Evolutionary conservation across 2,888 invertebrate genomes (phyloP).

Genomic region (Barypeithes pellucidus): DNA sequence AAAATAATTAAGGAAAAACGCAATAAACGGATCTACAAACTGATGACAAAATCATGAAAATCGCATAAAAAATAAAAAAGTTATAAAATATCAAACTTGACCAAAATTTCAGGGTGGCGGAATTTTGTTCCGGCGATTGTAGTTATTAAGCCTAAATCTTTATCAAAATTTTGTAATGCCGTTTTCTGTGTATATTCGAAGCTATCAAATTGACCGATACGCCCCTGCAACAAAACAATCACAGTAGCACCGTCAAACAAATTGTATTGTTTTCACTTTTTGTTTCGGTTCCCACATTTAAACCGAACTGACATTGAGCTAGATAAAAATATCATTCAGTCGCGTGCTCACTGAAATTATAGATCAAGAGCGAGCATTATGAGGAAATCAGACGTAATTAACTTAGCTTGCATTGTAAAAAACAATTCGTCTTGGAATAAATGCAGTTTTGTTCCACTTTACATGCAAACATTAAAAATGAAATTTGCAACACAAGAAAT

Average conservation of each 20-base stretch:
- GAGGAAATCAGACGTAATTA: conserved; percentile 37
- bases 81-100: too few relatives aligned
- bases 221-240: conserved; percentile 21
- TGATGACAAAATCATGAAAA: too few relatives aligned
- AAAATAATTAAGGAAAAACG: too few relatives aligned
- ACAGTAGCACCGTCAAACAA: conserved; percentile 52
- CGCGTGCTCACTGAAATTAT: conserved; percentile 49
- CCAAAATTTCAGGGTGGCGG: too few relatives aligned
- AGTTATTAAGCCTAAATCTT: too few relatives aligned
- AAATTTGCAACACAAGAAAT: too few relatives aligned
- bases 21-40: too few relatives aligned
- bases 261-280: conserved; percentile 68
- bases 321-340: conserved; percentile 60
- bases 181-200: too few relatives aligned
- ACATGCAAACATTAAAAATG: too few relatives aligned
- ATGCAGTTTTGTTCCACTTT: background rate
- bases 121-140: too few relatives aligned
- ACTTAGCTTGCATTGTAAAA: conserved; percentile 17
- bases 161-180: too few relatives aligned
- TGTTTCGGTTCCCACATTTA: conserved; percentile 67
- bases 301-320: conserved; percentile 68
- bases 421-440: background rate
- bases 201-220: conserved; percentile 9
- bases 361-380: conserved; percentile 47
- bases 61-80: too few relatives aligned